phyloP scores from a whole-genome alignment of 2,797 vertebrate genomes.

The Lepilemur ruficaudatus region DNA sequence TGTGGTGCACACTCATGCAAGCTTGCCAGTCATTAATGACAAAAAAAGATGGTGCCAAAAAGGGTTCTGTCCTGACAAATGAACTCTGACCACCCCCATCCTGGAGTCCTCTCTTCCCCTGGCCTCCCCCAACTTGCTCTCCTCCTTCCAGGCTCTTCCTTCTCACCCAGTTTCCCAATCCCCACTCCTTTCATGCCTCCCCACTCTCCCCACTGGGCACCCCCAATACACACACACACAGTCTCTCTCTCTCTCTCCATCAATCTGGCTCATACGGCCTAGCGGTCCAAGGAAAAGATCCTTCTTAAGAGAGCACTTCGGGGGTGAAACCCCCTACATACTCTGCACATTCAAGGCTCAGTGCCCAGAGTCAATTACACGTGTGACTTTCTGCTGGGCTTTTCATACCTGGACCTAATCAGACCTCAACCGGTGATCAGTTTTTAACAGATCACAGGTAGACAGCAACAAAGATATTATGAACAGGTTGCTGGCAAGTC shows the following conservation, averaged over 20 bases:
- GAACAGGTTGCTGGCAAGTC: background rate
- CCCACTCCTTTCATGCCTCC: background rate
- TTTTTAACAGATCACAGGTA: background rate
- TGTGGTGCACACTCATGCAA: background rate
- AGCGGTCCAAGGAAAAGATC: background rate
- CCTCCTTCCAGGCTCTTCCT: background rate
- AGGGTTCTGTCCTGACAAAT: background rate
- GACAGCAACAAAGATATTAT: background rate
- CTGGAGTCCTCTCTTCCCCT: background rate
- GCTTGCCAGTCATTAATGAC: background rate
- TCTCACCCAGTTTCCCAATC: background rate
- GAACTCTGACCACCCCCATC: background rate
- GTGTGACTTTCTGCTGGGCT: background rate
- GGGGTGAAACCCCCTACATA: background rate
- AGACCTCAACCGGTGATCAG: background rate
- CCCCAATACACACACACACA: background rate
- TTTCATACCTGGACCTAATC: background rate
- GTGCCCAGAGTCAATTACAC: background rate
- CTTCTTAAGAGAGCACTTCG: background rate
- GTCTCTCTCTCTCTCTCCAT: background rate
- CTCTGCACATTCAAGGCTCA: background rate
- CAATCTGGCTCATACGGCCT: background rate
- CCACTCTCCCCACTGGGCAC: background rate
- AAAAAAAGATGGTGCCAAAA: background rate
- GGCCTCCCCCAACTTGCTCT: background rate